These are phyloP conservation scores for Scelioninae gen. 2 DNA, from an alignment of 2,888 invertebrate species.

Conservation along the genomic window DNA sequence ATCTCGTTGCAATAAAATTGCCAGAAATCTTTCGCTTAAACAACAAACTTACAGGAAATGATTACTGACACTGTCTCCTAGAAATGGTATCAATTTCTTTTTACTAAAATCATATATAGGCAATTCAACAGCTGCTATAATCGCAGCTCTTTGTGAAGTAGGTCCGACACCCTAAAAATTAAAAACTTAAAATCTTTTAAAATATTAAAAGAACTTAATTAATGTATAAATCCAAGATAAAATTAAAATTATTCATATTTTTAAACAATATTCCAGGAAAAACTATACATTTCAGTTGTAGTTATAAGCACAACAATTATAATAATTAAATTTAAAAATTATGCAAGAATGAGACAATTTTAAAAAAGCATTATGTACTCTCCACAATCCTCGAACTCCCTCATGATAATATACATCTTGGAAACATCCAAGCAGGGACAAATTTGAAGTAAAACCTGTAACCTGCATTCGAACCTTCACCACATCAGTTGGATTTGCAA, in stretches of 20 bases:
- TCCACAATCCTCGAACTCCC: conserved; percentile 91
- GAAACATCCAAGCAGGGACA: conserved; percentile 84
- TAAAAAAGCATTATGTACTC: too few species aligned
- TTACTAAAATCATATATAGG: conserved; percentile 96
- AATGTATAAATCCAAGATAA: too few species aligned
- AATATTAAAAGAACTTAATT: too few species aligned
- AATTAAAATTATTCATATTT: too few species aligned
- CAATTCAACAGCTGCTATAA: conserved; percentile 95
- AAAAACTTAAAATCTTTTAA: too few species aligned
- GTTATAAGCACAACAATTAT: too few species aligned
- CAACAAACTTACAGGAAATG: conserved; percentile 86
- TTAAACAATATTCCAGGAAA: too few species aligned
- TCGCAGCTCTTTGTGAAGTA: conserved; percentile 93
- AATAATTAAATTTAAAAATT: too few species aligned
- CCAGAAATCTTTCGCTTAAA: conserved; percentile 13
- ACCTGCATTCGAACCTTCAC: conserved; percentile 97
- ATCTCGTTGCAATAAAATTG: background rate
- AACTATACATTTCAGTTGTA: too few species aligned
- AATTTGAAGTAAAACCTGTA: conserved; percentile 73
- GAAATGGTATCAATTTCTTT: conserved; percentile 80
- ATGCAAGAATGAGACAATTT: too few species aligned
- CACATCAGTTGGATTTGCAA: conserved; percentile 97
- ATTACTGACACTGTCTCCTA: conserved; percentile 89
- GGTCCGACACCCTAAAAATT: conserved; percentile 87
- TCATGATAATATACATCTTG: conserved; percentile 88